Evolutionary conservation across 2,888 invertebrate species (phyloP), one percentile per base, ranked within the genome.

Genomic region (Diloba caeruleocephala): DNA sequence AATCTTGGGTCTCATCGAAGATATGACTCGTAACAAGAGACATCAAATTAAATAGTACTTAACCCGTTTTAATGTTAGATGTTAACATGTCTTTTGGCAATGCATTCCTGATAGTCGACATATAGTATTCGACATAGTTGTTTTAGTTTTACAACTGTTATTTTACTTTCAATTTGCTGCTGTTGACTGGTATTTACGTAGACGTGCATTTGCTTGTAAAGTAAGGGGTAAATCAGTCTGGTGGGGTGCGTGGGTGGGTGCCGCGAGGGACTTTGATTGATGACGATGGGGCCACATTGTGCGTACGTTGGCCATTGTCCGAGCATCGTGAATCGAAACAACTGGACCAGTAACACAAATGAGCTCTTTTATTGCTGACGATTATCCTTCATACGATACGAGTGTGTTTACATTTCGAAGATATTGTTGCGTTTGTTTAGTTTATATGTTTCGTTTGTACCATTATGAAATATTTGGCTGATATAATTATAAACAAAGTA

Each of bases 291-390:
- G 81, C 76, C 72, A 82, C 78, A 83, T 86, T 86, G 86, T 85
- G 80, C 81, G 83, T 82, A 79, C 81, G 74, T 76, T 78, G 81
- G 80, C 86, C 83, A 89, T 90, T 91, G 90, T 91, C 88, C 88
- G 76, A 82, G 77, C 76, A 80, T 78, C 83, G 81, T 76, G 82
- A 81, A 86, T 82, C 85, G 88, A 89, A 90, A 89, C 89, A 87
- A 90, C 87, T 85, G 81, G 79, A 82, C 82, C 83, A 73, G 55
- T 64, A 70, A 73, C 76, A 74, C 73, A 83, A 86, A 84, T 82
- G 82, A 84, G 85, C 77, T 81, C 82, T 80, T 85, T 84, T 82
- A 84, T 82, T 82, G 77, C 79, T 67, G 39, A 76, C 80, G 78
- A 81, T 84, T 84, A 85, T 82, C 75, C 78, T 76, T 57, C 63